Conservation (phyloP, 30 jellyfish, hydroid and myxozoan species). For the Turritopsis dohrnii region DNA sequence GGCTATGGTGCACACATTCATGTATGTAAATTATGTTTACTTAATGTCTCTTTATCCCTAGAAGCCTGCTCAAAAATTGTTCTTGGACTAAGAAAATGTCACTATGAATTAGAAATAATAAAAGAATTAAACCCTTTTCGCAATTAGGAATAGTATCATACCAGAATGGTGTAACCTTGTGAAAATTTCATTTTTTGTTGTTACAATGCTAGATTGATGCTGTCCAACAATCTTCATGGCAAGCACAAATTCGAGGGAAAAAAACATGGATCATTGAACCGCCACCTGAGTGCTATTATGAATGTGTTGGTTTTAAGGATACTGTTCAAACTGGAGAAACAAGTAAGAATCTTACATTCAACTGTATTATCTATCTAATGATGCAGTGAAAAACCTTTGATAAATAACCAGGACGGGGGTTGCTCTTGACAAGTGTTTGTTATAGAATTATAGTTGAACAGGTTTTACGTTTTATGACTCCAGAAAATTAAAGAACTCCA, state of each 20-base stretch:
- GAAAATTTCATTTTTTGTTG: too few relatives aligned
- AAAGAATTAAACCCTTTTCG: too few relatives aligned
- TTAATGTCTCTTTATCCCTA: neutral
- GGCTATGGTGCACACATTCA: slow-evolving; percentile 94
- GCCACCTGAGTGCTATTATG: slow-evolving; percentile 80
- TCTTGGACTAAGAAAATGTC: too few relatives aligned
- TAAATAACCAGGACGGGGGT: neutral
- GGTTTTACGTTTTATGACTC: too few relatives aligned
- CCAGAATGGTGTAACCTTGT: too few relatives aligned
- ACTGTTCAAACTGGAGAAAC: slow-evolving; percentile 71
- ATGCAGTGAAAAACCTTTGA: neutral
- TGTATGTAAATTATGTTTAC: slow-evolving; percentile 39
- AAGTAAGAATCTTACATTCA: slow-evolving; percentile 29
- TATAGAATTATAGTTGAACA: too few relatives aligned
- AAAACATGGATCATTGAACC: slow-evolving; percentile 67
- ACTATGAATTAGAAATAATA: too few relatives aligned
- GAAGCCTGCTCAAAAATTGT: neutral
- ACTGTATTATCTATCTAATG: neutral
- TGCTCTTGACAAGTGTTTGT: too few relatives aligned
- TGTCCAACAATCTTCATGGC: slow-evolving; percentile 64
- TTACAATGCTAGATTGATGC: slow-evolving; percentile 26
- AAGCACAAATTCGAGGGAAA: slow-evolving; percentile 70
- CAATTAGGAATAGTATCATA: too few relatives aligned
- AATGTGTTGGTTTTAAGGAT: slow-evolving; percentile 60
- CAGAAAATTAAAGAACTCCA: too few relatives aligned